Conservation (phyloP, 2,797 vertebrate species). For the Phoebastria nigripes region DNA sequence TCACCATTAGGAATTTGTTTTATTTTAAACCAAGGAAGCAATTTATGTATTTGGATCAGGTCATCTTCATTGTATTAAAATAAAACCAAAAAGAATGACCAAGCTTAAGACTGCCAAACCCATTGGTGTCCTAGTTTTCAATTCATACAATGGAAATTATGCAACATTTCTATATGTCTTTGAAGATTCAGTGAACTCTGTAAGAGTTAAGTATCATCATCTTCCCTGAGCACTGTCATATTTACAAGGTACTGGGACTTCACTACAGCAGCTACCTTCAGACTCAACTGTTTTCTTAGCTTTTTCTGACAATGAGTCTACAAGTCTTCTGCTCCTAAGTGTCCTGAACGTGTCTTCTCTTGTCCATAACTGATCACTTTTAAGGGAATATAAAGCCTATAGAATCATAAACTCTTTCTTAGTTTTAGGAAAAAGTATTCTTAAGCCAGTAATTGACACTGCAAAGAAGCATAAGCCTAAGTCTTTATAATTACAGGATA, state of each 20-base stretch:
- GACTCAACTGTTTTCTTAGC: not conserved
- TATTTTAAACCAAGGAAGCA: not conserved
- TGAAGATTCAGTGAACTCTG: not conserved
- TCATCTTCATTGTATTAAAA: not conserved
- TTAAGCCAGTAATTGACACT: not conserved
- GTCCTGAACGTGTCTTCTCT: not conserved
- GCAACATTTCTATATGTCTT: not conserved
- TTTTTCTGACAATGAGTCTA: not conserved
- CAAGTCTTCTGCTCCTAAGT: not conserved
- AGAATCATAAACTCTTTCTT: not conserved
- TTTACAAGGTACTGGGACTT: not conserved
- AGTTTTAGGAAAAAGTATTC: not conserved
- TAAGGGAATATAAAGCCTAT: not conserved
- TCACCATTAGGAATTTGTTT: not conserved
- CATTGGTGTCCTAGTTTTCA: not conserved
- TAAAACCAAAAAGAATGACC: not conserved
- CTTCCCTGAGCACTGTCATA: not conserved
- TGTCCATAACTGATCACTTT: not conserved
- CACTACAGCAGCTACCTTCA: not conserved
- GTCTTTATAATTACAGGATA: not conserved
- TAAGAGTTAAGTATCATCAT: not conserved
- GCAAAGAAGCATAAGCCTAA: not conserved
- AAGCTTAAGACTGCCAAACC: not conserved
- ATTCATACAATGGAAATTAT: not conserved
- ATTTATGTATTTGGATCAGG: not conserved